Conservation (phyloP, 2,888 invertebrate species). For the Brachynemurus nebulosus region DNA sequence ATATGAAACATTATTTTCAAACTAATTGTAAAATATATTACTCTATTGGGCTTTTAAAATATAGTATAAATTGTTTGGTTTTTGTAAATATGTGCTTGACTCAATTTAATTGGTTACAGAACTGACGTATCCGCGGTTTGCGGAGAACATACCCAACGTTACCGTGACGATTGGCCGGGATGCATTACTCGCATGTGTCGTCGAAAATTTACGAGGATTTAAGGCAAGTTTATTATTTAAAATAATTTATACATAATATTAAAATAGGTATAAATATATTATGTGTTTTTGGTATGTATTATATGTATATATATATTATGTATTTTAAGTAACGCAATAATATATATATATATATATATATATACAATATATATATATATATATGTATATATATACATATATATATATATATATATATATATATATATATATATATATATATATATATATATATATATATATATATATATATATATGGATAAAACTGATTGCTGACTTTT, state of each 20-base stretch:
- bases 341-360: conserved; percentile 5
- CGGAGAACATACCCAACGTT: conserved; percentile 79
- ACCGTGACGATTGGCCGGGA: conserved; percentile 80
- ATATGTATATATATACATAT: conserved; percentile 3
- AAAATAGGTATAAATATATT: too few relatives aligned
- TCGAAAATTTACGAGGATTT: conserved; percentile 73
- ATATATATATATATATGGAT: conserved; percentile 15
- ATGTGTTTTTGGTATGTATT: neutral
- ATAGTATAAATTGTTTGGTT: too few relatives aligned
- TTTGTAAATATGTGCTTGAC: too few relatives aligned
- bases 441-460: conserved; percentile 2
- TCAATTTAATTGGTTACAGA: conserved; percentile 31
- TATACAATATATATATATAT: neutral
- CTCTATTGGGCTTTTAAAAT: too few relatives aligned
- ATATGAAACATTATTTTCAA: too few relatives aligned
- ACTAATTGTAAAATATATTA: too few relatives aligned
- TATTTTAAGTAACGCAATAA: conserved; percentile 2
- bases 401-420: conserved; percentile 8
- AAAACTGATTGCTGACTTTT: too few relatives aligned
- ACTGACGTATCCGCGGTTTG: conserved; percentile 56
- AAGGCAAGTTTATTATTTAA: conserved; percentile 47
- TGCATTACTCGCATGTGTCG: conserved; percentile 75
- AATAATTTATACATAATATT: neutral
- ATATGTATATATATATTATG: conserved; percentile 6
- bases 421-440: conserved; percentile 7